Percentiles rank a stretch among this genome's conserved stretches.
phyloP scores from a whole-genome alignment of 92 coral and sea anemone species.

The Blastomussa wellsi region DNA sequence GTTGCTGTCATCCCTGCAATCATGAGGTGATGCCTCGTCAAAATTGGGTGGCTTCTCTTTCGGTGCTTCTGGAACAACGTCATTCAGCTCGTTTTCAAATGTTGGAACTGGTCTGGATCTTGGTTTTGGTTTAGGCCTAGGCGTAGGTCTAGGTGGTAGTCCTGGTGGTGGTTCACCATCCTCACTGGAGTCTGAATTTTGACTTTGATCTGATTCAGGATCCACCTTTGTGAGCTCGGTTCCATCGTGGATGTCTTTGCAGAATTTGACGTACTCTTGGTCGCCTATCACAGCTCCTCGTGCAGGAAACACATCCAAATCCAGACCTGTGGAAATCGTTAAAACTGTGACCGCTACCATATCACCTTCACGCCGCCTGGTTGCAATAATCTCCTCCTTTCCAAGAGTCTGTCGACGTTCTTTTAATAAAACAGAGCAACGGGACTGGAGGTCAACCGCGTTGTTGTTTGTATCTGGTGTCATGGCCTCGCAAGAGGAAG shows the following conservation, averaged over 20 bases:
- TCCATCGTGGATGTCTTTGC: conserved; percentile 48
- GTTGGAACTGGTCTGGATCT: neutral
- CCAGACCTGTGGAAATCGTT: conserved; percentile 43
- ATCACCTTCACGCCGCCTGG: conserved; percentile 32
- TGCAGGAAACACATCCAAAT: conserved; percentile 42
- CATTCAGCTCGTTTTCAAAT: neutral
- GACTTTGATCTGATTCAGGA: neutral
- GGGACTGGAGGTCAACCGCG: conserved; percentile 19
- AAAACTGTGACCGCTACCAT: conserved; percentile 18
- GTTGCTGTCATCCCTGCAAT: neutral
- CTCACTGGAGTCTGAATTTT: neutral
- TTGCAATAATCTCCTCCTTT: conserved; percentile 33
- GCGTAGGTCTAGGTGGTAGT: neutral
- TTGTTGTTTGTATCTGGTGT: neutral
- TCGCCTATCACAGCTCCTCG: conserved; percentile 47
- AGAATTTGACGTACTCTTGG: conserved; percentile 31
- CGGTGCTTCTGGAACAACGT: neutral
- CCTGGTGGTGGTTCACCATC: neutral
- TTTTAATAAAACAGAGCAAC: conserved; percentile 42
- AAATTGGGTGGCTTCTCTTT: neutral
- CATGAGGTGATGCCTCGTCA: neutral
- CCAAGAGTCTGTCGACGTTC: neutral
- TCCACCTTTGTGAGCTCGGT: conserved; percentile 39
- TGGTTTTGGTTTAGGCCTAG: neutral
- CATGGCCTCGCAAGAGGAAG: neutral